phyloP scores from a whole-genome alignment of 1,140 invertebrate species.

The Lineus longissimus region DNA sequence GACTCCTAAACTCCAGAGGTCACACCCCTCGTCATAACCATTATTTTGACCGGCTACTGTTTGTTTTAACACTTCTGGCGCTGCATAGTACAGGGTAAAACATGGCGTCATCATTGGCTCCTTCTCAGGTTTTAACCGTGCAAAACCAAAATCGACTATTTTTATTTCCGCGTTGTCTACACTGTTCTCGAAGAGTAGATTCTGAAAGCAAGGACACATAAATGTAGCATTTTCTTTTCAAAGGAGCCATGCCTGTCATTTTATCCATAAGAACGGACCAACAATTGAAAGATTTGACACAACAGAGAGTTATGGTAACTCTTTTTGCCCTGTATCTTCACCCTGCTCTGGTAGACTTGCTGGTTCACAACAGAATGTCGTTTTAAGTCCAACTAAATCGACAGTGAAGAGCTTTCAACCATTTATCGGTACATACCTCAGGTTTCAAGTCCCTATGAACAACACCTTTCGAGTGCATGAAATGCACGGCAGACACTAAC shows the following conservation, averaged over 20 bases:
- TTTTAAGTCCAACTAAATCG: no score
- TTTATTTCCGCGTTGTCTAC: constrained; percentile 68
- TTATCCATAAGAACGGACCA: no score
- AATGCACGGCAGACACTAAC: constrained; percentile 74
- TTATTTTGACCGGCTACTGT: constrained; percentile 43
- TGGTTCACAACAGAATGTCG: no score
- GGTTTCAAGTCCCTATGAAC: constrained; percentile 89
- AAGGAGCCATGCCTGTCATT: no score
- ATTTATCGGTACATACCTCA: constrained; percentile 66
- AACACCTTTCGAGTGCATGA: constrained; percentile 75
- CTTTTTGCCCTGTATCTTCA: not conserved
- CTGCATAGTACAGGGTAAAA: constrained; percentile 85
- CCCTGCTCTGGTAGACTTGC: no score
- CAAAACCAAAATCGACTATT: constrained; percentile 88
- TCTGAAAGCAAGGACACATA: constrained; percentile 55
- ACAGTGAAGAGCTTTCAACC: no score
- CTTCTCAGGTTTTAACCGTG: constrained; percentile 69
- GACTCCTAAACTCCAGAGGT: constrained; percentile 88
- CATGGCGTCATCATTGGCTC: constrained; percentile 73
- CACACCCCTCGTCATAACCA: constrained; percentile 82
- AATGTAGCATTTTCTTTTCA: no score
- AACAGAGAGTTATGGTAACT: no score
- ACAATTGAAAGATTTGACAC: no score
- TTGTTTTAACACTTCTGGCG: constrained; percentile 77
- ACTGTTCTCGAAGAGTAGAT: constrained; percentile 68